A percentile compares a stretch with the other conserved stretches of the same genome.
These are phyloP conservation scores for Apodemus agrarius DNA, from an alignment of 2,797 vertebrate genomes.

Conservation along the genomic window DNA sequence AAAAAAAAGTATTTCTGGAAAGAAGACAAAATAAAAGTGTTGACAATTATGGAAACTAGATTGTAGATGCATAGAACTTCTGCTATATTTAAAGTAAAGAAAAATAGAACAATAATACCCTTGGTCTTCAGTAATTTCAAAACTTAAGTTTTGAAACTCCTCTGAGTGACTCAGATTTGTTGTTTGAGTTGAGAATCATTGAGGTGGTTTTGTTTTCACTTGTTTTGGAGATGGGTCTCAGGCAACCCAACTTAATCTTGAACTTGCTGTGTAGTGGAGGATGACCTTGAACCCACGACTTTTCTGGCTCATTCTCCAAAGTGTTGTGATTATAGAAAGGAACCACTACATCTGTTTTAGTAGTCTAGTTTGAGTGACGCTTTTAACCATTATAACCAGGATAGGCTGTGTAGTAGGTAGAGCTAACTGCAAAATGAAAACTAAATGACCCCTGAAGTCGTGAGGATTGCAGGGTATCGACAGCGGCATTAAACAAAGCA, in stretches of 20 bases:
- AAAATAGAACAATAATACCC: neutral
- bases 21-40: slow-evolving; percentile 31
- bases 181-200: slow-evolving; percentile 51
- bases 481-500: slow-evolving; percentile 14
- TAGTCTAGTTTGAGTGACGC: slow-evolving; percentile 18
- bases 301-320: neutral
- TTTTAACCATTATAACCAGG: slow-evolving; percentile 8
- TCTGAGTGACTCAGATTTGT: neutral
- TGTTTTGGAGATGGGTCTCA: neutral
- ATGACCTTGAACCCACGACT: neutral
- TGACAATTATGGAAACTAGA: slow-evolving; percentile 21
- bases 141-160: slow-evolving; percentile 50
- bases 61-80: neutral
- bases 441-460: neutral
- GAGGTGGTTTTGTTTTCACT: neutral
- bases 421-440: slow-evolving; percentile 40
- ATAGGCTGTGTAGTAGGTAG: neutral
- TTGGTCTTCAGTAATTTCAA: slow-evolving; percentile 18
- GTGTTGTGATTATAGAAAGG: neutral
- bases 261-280: neutral
- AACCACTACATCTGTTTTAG: neutral
- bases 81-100: slow-evolving; percentile 40
- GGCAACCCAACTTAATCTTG: neutral
- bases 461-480: slow-evolving; percentile 17
- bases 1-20: slow-evolving; percentile 30